phyloP scores from a whole-genome alignment of 2,113 vertebrate genomes.

The Tricholaema leucomelas region DNA sequence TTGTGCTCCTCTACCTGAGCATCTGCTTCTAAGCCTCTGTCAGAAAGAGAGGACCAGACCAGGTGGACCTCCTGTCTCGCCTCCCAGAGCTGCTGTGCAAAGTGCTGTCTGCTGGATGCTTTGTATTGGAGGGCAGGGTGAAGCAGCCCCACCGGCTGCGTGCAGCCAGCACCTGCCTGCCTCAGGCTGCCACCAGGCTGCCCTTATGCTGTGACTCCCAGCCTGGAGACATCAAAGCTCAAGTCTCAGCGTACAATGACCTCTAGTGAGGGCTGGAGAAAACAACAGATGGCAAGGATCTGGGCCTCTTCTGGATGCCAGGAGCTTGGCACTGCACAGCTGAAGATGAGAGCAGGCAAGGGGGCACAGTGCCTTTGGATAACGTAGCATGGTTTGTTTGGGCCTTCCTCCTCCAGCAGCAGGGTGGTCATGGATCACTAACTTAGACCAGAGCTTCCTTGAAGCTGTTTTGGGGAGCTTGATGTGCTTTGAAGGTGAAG shows the following conservation, averaged over 20 bases:
- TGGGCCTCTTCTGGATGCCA: not conserved
- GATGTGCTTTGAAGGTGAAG: not conserved
- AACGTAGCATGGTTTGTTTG: no score
- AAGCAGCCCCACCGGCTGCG: not conserved
- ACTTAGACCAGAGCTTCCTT: not conserved
- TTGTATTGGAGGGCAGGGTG: not conserved
- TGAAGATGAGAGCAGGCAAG: not conserved
- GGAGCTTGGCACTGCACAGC: not conserved
- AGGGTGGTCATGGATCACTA: no score
- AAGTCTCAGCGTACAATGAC: slow-evolving; percentile 9
- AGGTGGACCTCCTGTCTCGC: not conserved
- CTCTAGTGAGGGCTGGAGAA: slow-evolving; percentile 32
- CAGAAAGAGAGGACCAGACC: not conserved
- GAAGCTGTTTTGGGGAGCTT: not conserved
- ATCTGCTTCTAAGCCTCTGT: not conserved
- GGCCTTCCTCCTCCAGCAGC: no score
- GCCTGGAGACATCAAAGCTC: not conserved
- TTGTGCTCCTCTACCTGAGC: not conserved
- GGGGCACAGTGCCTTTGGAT: no score
- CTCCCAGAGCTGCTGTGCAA: rapidly evolving
- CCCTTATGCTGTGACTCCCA: rapidly evolving
- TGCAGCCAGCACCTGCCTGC: rapidly evolving
- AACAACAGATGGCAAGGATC: not conserved
- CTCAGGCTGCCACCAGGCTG: not conserved
- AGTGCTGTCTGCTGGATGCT: not conserved